Conservation (phyloP, 2,888 invertebrate genomes). For the Coleophora flavipennella region DNA sequence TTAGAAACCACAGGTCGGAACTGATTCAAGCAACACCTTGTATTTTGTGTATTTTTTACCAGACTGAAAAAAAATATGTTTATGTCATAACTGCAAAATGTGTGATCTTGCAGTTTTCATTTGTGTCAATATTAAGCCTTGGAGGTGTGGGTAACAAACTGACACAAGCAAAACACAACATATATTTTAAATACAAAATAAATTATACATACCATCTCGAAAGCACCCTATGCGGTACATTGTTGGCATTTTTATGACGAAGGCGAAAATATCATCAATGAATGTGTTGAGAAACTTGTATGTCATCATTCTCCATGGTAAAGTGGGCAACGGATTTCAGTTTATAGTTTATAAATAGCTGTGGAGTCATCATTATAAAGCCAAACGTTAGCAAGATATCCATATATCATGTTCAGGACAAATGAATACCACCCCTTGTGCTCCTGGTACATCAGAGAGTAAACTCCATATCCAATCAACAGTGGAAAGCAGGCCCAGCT, state of each 20-base stretch:
- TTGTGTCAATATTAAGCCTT: too few relatives aligned
- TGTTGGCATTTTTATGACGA: constrained; percentile 99
- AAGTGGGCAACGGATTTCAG: constrained; percentile 98
- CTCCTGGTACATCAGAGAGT: constrained; percentile 95
- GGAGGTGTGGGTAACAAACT: too few relatives aligned
- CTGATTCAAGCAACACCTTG: too few relatives aligned
- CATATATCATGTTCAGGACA: constrained; percentile 96
- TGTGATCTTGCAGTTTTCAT: too few relatives aligned
- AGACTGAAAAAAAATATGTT: too few relatives aligned
- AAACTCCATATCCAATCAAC: constrained; percentile 92
- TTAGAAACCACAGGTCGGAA: too few relatives aligned
- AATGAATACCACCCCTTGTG: constrained; percentile 99
- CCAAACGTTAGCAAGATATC: constrained; percentile 98
- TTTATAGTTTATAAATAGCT: constrained; percentile 99
- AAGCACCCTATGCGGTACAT: constrained; percentile 98
- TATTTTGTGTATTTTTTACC: too few relatives aligned
- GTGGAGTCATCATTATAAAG: constrained; percentile 99
- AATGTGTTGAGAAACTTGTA: constrained; percentile 99
- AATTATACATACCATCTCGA: constrained; percentile 82
- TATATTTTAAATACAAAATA: constrained; percentile 2
- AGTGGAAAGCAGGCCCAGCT: constrained; percentile 97
- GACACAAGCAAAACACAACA: not conserved
- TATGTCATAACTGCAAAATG: too few relatives aligned
- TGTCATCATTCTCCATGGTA: constrained; percentile 99
- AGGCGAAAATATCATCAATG: constrained; percentile 99